Base-by-base conservation (phyloP, 2,888 invertebrate genomes). In the Lasioglossum zephyrum region DNA sequence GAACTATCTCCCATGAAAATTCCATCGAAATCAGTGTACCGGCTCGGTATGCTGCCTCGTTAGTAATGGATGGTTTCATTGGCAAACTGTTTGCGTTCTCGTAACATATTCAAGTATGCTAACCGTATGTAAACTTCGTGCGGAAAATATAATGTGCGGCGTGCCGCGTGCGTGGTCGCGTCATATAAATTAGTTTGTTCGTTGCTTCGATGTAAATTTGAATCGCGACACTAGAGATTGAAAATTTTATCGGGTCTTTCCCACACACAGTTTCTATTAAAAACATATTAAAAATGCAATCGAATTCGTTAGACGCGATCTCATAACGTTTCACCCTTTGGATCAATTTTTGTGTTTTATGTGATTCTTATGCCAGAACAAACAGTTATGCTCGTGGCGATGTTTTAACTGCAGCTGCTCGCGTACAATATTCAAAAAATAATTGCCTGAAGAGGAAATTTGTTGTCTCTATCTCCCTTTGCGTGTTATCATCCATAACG, bases 91-190 rank as follows among this genome's bases (percentile, higher is more conserved):
- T 69, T 36, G 36, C 66, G 36, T 36, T 69, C 31, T 4, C 36
- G 36, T 69, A 69, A 36, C 66, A 69, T 69, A 69, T 69, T 69
- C 66, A 39, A 69, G 36, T 69, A 69, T 69, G 66, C 36, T 36
- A 69, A 69, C 39, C 66, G 22, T 36, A 69, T 69, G 66, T 36
- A 69, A 69, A 69, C 66, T 69, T 39, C 36, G 36, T 22, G 22
- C 66, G 9, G 66, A 39, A 69, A 69, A 69, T 36, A 69, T 36
- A 69, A 69, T 69, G 36, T 22, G 22, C 36, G 39, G 36, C 22
- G 9, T 69, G 18, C 66, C 36, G 18, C 66, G 66, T 39, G 36
- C 36, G 36, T 69, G 22, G 66, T 22, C 66, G 36, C 66, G 6
- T 13, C 63, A 31, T 63, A 63, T 31, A 63, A 63, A 63, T 63